Conservation (phyloP, 2,888 invertebrate genomes). For the Trachelus iudaicus region DNA sequence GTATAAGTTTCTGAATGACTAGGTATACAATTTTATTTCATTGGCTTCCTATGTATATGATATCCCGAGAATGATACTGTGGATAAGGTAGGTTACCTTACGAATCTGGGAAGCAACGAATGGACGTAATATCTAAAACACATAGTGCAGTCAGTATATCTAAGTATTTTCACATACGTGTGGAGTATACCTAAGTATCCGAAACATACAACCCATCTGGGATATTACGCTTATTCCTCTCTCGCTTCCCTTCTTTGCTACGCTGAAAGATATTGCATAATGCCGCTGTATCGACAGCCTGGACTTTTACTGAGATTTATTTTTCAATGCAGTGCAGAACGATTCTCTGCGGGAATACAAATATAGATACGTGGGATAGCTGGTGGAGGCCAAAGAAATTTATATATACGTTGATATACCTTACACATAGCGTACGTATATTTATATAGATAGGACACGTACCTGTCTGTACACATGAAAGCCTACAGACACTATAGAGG, state of each 20-base stretch:
- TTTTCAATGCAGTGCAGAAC: constrained; percentile 44
- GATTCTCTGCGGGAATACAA: constrained; percentile 40
- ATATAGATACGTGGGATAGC: constrained; percentile 15
- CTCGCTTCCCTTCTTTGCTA: constrained; percentile 12
- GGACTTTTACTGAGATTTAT: constrained; percentile 53
- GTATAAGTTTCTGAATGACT: background rate
- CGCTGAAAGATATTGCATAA: constrained; percentile 47
- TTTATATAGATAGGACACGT: background rate
- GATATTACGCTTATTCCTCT: constrained; percentile 44
- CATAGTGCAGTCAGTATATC: background rate
- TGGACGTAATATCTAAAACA: background rate
- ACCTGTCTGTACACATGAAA: background rate
- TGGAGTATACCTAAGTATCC: constrained; percentile 43
- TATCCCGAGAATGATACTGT: background rate
- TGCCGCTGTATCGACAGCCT: constrained; percentile 42
- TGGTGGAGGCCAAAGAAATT: background rate
- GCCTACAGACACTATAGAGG: background rate
- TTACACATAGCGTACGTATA: background rate
- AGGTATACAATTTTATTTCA: too few species aligned
- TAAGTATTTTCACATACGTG: background rate
- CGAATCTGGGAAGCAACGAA: background rate
- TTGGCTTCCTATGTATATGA: background rate
- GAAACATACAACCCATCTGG: constrained; percentile 41
- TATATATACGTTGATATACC: background rate
- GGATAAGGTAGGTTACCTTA: background rate